Base-by-base conservation (phyloP, 1,140 invertebrate genomes). In the Nephotettix cincticeps region DNA sequence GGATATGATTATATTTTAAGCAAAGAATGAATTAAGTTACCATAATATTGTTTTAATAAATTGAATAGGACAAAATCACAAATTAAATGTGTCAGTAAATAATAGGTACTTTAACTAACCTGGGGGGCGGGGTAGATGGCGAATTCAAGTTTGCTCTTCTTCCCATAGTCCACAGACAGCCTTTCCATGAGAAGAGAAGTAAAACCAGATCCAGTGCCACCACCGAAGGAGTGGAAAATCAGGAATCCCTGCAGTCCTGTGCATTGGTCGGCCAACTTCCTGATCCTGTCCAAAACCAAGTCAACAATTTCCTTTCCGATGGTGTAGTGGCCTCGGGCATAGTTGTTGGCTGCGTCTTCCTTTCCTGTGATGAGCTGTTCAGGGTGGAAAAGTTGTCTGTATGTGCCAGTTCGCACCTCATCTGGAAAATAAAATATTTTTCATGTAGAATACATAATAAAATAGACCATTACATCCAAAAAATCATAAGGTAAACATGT, bases 141-240 rank as follows among this genome's bases (percentile, higher is more conserved):
- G 76, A 90, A 91, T 78, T 90, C 88, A 27, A 90, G 79, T 81
- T 90, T 89, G 1, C 85, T 85, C 76, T 89, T 89, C 78, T 89
- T 88, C 51, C 86, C 86, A 76, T 86, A 88, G 30, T 95, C 89
- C 1, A 89, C 86, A 14, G 85, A 87, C 0, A 90, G 78, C 29
- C 87, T 80, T 80, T 90, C 88, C 87, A 90, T 90, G 9, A 90
- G 78, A 6, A 90, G 81, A 1, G 89, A 88, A 6, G 87, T 86
- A 78, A 90, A 90, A 1, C 89, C 89, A 45, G 88, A 89, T 13
- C 88, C 88, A 70, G 89, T 91, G 54, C 89, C 89, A 63, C 94
- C 94, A 47, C 93, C 94, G 73, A 91, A 91, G 19, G 86, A 88
- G 77, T 91, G 89, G 80, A 91, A 91, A 56, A 91, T 87, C 3